Evolutionary conservation across 2,888 invertebrate genomes (phyloP).

Genomic region (Drepanosiphum platanoidis): DNA sequence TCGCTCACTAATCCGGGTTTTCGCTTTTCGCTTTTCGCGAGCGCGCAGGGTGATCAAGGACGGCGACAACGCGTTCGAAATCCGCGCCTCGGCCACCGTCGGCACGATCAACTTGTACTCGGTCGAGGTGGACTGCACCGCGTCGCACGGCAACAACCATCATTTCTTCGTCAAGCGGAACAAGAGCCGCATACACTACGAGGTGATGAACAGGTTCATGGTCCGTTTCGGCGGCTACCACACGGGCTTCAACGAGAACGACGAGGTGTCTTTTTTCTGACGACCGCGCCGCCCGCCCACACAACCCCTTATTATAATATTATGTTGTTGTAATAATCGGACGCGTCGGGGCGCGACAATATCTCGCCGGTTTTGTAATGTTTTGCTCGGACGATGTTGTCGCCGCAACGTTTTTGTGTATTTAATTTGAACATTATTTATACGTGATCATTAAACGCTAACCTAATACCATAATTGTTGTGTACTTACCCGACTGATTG

Average conservation of each 20-base stretch:
- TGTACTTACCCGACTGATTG: too few relatives aligned
- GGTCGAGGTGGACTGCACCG: constrained; percentile 24
- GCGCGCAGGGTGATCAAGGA: constrained; percentile 17
- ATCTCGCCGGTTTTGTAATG: too few relatives aligned
- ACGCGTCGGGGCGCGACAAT: too few relatives aligned
- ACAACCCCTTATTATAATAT: too few relatives aligned
- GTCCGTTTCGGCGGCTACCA: constrained; percentile 45
- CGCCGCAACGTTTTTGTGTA: too few relatives aligned
- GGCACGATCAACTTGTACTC: constrained; percentile 50
- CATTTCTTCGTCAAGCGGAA: constrained; percentile 39
- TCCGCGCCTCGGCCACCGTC: constrained; percentile 20
- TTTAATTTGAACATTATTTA: too few relatives aligned
- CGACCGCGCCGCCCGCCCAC: neutral
- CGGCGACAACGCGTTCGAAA: neutral
- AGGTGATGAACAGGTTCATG: constrained; percentile 38
- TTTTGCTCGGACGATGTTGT: too few relatives aligned
- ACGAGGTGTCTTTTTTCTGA: constrained; percentile 42
- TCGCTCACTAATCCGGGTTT: too few relatives aligned
- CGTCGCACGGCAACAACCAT: constrained; percentile 41
- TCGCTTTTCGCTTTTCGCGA: neutral
- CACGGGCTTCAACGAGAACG: constrained; percentile 44
- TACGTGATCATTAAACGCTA: too few relatives aligned
- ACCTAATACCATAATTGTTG: too few relatives aligned
- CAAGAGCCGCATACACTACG: constrained; percentile 48
- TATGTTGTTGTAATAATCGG: too few relatives aligned